Evolutionary conservation across 2,888 invertebrate species (phyloP).

Genomic region (Limnephilus lunatus): DNA sequence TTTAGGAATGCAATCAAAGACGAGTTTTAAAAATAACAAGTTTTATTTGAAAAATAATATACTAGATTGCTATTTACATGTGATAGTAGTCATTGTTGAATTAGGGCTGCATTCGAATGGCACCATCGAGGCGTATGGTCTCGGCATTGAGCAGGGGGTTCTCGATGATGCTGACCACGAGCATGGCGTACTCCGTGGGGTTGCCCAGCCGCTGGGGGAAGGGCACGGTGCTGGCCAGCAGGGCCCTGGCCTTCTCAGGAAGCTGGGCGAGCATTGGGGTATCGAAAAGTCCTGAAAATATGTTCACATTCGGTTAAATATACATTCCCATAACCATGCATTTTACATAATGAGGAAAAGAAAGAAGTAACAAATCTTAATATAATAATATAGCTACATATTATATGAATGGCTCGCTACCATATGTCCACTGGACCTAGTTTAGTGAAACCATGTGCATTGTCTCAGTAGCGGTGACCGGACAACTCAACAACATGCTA

Average conservation of each 20-base stretch:
- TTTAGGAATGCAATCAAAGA: neutral
- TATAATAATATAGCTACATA: no score
- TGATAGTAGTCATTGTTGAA: neutral
- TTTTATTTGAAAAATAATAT: neutral
- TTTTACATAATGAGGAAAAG: neutral
- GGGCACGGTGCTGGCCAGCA: constrained; percentile 75
- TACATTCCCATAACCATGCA: neutral
- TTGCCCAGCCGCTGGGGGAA: constrained; percentile 77
- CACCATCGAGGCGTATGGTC: constrained; percentile 79
- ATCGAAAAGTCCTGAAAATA: constrained; percentile 75
- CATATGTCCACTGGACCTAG: no score
- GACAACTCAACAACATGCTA: no score
- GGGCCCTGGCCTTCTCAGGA: constrained; percentile 75
- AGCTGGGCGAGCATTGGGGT: constrained; percentile 76
- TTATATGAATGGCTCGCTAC: no score
- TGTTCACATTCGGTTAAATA: neutral
- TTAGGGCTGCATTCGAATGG: constrained; percentile 77
- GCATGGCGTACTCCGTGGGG: constrained; percentile 76
- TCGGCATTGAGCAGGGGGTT: constrained; percentile 80
- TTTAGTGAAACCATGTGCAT: no score
- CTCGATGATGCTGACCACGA: constrained; percentile 77
- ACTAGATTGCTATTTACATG: neutral
- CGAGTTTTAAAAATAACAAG: neutral
- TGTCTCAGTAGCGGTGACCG: no score
- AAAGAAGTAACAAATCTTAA: neutral